Percentiles rank a stretch among this genome's conserved stretches.
These are phyloP conservation scores for Luscinia luscinia DNA, from an alignment of 2,797 vertebrate species.

Conservation along the genomic window DNA sequence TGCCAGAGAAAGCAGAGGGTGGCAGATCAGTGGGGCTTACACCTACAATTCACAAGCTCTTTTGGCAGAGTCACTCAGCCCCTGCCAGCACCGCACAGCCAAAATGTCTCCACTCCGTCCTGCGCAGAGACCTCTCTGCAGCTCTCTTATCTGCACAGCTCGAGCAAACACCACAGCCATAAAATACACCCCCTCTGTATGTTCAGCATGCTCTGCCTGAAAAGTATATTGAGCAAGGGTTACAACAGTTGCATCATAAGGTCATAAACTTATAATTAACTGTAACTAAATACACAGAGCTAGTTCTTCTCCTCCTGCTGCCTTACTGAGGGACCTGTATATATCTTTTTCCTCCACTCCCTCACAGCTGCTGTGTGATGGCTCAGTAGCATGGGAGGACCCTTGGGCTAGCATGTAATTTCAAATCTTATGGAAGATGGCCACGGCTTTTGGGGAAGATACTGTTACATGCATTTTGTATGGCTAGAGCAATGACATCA, in stretches of 20 bases:
- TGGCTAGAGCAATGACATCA: neutral
- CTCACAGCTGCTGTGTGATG: neutral
- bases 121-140: fast-evolving
- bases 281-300: constrained; percentile 31
- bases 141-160: constrained; percentile 14
- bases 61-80: neutral
- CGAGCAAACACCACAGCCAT: constrained; percentile 33
- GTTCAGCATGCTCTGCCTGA: neutral
- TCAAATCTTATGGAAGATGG: neutral
- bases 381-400: neutral
- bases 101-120: neutral
- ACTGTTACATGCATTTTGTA: neutral
- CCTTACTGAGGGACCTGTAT: neutral
- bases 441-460: neutral
- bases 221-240: constrained; percentile 33
- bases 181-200: constrained; percentile 24
- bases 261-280: constrained; percentile 62
- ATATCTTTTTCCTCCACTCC: neutral
- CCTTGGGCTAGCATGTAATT: constrained; percentile 9
- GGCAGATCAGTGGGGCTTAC: neutral
- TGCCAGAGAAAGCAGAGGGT: neutral
- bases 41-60: neutral
- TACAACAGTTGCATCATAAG: constrained; percentile 57
- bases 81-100: neutral
- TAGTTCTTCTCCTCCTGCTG: constrained; percentile 4